Percentiles rank a stretch among this genome's conserved stretches.
Conservation (phyloP, 2,113 vertebrate genomes). For the Poecile atricapillus region DNA sequence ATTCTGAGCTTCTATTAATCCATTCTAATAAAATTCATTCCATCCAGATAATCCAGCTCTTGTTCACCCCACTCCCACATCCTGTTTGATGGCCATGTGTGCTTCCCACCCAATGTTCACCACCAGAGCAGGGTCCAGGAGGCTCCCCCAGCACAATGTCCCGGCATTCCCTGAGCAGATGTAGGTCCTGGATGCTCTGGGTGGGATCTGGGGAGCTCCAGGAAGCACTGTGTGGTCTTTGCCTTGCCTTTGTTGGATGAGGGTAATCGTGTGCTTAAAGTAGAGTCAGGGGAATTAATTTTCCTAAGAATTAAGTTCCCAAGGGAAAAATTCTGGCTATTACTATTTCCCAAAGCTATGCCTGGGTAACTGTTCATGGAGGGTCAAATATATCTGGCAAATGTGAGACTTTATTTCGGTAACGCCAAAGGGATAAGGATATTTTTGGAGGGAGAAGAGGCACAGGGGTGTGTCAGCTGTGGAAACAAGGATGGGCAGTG, state of each 20-base stretch:
- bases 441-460: not conserved
- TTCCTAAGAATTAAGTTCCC: not conserved
- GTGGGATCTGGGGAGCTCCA: not conserved
- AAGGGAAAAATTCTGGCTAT: not conserved
- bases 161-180: not conserved
- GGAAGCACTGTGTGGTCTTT: fast-evolving
- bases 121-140: fast-evolving
- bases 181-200: not conserved
- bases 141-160: not conserved
- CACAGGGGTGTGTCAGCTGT: not conserved
- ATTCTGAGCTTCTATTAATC: not conserved
- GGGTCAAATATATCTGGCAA: not conserved
- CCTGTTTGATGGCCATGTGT: not conserved
- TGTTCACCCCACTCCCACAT: not conserved
- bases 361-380: not conserved
- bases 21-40: not conserved
- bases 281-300: not conserved
- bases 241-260: not conserved
- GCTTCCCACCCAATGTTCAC: not conserved
- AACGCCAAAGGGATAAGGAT: not conserved
- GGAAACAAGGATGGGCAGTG: not conserved
- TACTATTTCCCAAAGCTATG: not conserved
- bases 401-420: not conserved
- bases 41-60: not conserved
- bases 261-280: fast-evolving